These are phyloP conservation scores for Danio choprae DNA, from an alignment of 2,797 vertebrate species.

Conservation along the genomic window DNA sequence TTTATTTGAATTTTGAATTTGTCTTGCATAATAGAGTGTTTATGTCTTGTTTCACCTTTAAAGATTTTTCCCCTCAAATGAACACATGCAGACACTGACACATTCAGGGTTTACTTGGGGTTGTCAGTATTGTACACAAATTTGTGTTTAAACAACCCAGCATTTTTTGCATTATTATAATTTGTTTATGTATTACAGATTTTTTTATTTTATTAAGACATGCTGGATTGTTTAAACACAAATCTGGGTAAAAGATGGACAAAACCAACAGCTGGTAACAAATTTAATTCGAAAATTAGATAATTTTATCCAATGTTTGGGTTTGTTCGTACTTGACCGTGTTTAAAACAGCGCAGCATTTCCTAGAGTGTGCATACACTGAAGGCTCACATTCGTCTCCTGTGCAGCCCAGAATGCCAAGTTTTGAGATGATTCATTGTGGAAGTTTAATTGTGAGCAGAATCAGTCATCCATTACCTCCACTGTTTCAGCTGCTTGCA, in stretches of 20 bases:
- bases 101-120: conserved; percentile 6
- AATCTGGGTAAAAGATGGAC: too few relatives aligned
- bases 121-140: too few relatives aligned
- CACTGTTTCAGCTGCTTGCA: conserved; percentile 6
- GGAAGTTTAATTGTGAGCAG: conserved; percentile 6
- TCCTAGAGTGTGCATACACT: too few relatives aligned
- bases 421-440: conserved; percentile 1
- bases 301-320: too few relatives aligned
- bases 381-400: background rate
- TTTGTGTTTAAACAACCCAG: too few relatives aligned
- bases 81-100: background rate
- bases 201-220: background rate
- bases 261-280: too few relatives aligned
- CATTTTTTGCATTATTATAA: too few relatives aligned
- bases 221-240: background rate
- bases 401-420: background rate
- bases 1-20: background rate
- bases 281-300: too few relatives aligned
- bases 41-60: background rate
- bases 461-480: conserved; percentile 11
- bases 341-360: too few relatives aligned
- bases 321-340: too few relatives aligned
- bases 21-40: background rate
- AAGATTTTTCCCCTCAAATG: background rate
- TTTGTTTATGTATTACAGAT: too few relatives aligned